Conservation (phyloP, 2,888 invertebrate species). For the Napeogenes inachia region DNA sequence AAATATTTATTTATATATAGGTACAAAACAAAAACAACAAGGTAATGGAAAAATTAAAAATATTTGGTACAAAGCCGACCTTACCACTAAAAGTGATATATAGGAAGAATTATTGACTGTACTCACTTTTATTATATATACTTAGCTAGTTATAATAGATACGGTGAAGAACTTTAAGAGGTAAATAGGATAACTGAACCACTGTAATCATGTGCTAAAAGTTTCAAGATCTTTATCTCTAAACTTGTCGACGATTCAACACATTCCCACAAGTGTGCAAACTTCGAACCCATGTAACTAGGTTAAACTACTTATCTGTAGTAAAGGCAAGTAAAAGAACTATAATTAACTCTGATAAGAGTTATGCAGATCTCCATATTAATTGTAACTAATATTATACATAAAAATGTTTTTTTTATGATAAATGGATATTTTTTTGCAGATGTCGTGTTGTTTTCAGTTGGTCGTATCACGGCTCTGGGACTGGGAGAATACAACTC, state of each 20-base stretch:
- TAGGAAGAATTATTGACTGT: too few relatives aligned
- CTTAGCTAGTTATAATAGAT: too few relatives aligned
- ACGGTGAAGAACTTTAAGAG: background rate
- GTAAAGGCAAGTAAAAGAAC: constrained; percentile 1
- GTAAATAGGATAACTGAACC: constrained; percentile 1
- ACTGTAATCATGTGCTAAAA: constrained; percentile 1
- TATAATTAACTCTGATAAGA: background rate
- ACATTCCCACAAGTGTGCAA: constrained; percentile 2
- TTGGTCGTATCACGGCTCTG: too few relatives aligned
- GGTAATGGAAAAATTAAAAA: too few relatives aligned
- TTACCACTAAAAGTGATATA: too few relatives aligned
- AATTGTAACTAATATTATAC: background rate
- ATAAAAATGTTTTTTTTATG: background rate
- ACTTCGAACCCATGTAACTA: constrained; percentile 3
- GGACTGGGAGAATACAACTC: too few relatives aligned
- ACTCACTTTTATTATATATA: too few relatives aligned
- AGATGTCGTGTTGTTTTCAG: too few relatives aligned
- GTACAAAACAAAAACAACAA: too few relatives aligned
- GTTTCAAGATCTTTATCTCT: constrained; percentile 1
- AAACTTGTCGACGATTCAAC: constrained; percentile 3
- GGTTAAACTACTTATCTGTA: constrained; percentile 4
- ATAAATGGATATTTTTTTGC: too few relatives aligned
- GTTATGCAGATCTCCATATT: background rate
- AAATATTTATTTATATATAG: too few relatives aligned
- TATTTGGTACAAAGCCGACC: too few relatives aligned